phyloP scores from a whole-genome alignment of 1,140 invertebrate genomes.

The Nephila pilipes region DNA sequence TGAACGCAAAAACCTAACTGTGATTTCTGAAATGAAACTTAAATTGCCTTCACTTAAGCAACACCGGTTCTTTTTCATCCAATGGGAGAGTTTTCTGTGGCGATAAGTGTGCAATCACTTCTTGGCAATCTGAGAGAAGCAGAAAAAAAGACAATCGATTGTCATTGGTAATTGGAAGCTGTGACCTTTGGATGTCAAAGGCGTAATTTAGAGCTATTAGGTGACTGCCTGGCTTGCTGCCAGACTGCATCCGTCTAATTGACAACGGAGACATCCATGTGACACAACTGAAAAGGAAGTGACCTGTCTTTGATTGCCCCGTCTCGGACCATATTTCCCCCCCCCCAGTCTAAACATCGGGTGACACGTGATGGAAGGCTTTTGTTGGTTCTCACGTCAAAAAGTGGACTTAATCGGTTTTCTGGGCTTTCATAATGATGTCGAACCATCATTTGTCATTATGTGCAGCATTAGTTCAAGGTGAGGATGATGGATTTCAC shows the following conservation, averaged over 20 bases:
- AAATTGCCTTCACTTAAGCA: background rate
- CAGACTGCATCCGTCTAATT: slow-evolving; percentile 11
- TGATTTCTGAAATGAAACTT: too few species aligned
- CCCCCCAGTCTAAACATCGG: background rate
- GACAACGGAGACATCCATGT: slow-evolving; percentile 38
- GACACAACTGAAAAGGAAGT: slow-evolving; percentile 57
- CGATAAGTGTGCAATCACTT: background rate
- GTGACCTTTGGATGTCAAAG: slow-evolving; percentile 38
- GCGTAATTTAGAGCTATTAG: slow-evolving; percentile 30
- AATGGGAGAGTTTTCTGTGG: background rate
- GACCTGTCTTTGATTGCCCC: background rate
- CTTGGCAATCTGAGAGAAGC: background rate
- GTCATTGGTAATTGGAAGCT: slow-evolving; percentile 40
- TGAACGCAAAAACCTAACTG: too few species aligned
- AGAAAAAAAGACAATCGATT: slow-evolving; percentile 33
- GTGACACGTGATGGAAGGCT: background rate
- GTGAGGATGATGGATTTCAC: background rate
- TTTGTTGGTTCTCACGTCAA: background rate
- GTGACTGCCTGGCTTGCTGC: slow-evolving; percentile 28
- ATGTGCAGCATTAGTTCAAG: background rate
- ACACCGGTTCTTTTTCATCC: background rate
- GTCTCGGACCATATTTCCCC: slow-evolving; percentile 12
- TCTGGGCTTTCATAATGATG: background rate
- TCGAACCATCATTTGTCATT: background rate
- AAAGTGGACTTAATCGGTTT: background rate